phyloP scores from a whole-genome alignment of 2,113 vertebrate species.

The Gallinago undulata region DNA sequence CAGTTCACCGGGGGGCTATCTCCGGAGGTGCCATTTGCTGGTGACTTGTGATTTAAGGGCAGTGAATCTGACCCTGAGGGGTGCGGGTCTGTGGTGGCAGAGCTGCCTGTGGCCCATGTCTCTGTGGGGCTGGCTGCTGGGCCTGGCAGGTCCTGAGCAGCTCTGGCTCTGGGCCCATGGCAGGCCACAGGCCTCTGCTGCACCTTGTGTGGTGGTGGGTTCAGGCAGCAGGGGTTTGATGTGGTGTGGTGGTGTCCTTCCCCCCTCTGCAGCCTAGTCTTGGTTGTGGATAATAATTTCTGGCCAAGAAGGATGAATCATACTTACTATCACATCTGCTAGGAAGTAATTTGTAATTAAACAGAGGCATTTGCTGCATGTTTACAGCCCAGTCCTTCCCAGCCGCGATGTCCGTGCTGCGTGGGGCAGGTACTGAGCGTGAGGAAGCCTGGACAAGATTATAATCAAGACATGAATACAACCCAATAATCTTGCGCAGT shows the following conservation, averaged over 20 bases:
- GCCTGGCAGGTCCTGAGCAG: neutral
- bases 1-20: no score
- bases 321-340: neutral
- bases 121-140: neutral
- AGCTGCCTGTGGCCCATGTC: neutral
- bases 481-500: neutral
- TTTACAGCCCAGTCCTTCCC: neutral
- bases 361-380: neutral
- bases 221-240: neutral
- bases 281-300: neutral
- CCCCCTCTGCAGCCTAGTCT: neutral
- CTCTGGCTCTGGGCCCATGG: neutral
- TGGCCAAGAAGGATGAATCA: neutral
- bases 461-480: neutral
- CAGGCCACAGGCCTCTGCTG: neutral
- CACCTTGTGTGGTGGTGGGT: rapidly evolving
- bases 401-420: rapidly evolving
- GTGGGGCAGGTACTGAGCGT: neutral
- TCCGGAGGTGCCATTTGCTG: neutral
- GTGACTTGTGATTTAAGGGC: no score
- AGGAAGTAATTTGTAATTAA: neutral
- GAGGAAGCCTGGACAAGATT: neutral
- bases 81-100: neutral
- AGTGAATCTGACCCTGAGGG: neutral
- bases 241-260: neutral